Evolutionary conservation across 2,888 invertebrate genomes (phyloP).

Genomic region (Chymomyza procnemis): DNA sequence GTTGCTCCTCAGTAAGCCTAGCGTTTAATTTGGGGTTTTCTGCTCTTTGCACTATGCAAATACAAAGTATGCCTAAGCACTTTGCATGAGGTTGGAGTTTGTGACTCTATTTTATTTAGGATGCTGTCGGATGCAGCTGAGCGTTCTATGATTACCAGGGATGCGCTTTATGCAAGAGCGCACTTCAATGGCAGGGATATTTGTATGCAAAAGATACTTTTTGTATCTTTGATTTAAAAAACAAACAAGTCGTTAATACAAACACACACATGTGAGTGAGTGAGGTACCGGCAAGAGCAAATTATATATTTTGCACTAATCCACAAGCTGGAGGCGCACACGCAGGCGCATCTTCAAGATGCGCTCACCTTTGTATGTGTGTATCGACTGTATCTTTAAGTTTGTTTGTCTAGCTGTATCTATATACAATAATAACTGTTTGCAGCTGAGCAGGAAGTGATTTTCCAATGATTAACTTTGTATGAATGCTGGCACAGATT

Average conservation of each 20-base stretch:
- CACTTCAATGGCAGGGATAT: background rate
- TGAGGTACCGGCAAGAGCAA: constrained; percentile 26
- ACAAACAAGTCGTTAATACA: background rate
- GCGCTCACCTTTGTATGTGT: constrained; percentile 11
- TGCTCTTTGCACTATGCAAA: constrained; percentile 49
- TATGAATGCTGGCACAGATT: constrained; percentile 53
- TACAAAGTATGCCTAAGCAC: constrained; percentile 46
- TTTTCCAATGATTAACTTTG: constrained; percentile 77
- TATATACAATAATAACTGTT: background rate
- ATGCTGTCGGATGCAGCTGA: background rate
- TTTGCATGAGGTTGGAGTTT: constrained; percentile 48
- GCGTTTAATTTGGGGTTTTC: constrained; percentile 1
- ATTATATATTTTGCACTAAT: constrained; percentile 66
- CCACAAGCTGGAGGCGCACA: constrained; percentile 25
- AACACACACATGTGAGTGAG: background rate
- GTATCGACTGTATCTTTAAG: background rate
- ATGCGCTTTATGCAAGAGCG: background rate
- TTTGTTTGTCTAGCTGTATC: constrained; percentile 18
- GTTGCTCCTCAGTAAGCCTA: constrained; percentile 15
- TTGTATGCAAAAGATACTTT: constrained; percentile 6
- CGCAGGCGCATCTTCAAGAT: constrained; percentile 11
- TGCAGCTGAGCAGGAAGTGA: constrained; percentile 71
- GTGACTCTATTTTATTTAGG: too few species aligned
- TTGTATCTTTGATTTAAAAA: background rate
- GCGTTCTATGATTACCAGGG: background rate